Evolutionary conservation across 2,797 vertebrate species (phyloP).

Genomic region (Numenius phaeopus): DNA sequence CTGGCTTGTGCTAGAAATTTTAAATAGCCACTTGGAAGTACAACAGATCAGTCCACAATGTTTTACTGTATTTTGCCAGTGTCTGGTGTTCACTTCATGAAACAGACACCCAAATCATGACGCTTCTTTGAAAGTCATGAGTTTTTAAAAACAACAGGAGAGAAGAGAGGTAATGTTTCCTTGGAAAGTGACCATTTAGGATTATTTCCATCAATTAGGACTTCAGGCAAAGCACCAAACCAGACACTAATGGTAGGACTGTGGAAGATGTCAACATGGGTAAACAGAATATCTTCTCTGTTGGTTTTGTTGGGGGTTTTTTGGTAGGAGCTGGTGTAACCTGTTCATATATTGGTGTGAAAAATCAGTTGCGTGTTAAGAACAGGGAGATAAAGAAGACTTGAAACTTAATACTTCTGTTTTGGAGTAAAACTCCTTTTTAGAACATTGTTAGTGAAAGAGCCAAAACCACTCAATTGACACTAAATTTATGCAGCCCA

Average conservation of each 20-base stretch:
- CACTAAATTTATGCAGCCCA: neutral
- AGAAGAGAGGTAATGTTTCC: neutral
- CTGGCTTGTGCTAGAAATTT: neutral
- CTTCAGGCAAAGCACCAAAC: neutral
- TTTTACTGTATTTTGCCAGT: neutral
- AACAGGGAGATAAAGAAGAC: neutral
- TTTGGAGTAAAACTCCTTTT: neutral
- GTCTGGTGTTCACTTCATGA: neutral
- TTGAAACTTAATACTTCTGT: neutral
- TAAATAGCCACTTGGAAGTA: neutral
- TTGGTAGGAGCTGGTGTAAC: neutral
- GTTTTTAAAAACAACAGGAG: neutral
- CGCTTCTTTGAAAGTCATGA: neutral
- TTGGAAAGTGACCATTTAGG: neutral
- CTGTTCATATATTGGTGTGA: neutral
- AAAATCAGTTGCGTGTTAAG: neutral
- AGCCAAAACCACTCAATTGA: neutral
- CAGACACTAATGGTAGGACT: neutral
- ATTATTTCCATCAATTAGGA: neutral
- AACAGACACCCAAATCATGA: neutral
- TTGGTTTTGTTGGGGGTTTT: neutral
- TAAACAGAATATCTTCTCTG: neutral
- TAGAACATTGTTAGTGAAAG: neutral
- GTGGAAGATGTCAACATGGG: neutral
- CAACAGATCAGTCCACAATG: neutral